Base-by-base conservation (phyloP, 2,797 vertebrate genomes). In the Tokudaia tokunoshimensis region DNA sequence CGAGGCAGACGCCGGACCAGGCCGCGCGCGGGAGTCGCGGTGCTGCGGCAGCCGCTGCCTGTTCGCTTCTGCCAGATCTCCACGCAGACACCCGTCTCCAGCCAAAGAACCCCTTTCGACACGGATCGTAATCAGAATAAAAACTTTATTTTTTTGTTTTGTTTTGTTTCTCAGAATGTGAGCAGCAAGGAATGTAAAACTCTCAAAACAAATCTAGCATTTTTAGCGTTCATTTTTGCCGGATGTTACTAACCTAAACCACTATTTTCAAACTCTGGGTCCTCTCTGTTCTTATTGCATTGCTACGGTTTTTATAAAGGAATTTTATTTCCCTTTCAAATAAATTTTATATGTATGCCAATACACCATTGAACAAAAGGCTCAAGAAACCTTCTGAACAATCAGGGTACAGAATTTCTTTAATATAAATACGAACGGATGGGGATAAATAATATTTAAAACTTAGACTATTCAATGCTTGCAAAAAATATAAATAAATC, bases 151-250 rank as follows among this genome's bases (percentile, higher is more conserved):
- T 99, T 98, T 97, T 96, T 95, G 50, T 50, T 99, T 99, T 67
- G 76, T 96, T 97, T 96, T 93, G 80, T 98, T 99, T 98, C 96
- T 97, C 98, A 98, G 98, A 99, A 99, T 97, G 98, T 99, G 99
- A 99, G 99, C 99, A 99, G 99, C 99, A 99, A 99, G 99, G 99
- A 99, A 99, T 99, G 99, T 99, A 98, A 99, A 99, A 99, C 99
- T 99, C 98, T 98, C 97, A 98, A 99, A 98, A 99, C 98, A 99
- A 98, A 98, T 98, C 98, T 98, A 98, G 97, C 94, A 94, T 98
- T 98, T 97, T 97, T 98, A 97, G 91, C 79, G 94, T 98, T 98
- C 96, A 15, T 4, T 97, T 98, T 98, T 94, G 96, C 97, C 98
- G 92, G 98, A 97, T 98, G 97, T 98, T 98, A 98, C 98, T 98